A percentile compares a stretch with the other conserved stretches of the same genome.
Evolutionary conservation across 2,113 vertebrate species (phyloP).

Genomic region (Xiphophorus couchianus): DNA sequence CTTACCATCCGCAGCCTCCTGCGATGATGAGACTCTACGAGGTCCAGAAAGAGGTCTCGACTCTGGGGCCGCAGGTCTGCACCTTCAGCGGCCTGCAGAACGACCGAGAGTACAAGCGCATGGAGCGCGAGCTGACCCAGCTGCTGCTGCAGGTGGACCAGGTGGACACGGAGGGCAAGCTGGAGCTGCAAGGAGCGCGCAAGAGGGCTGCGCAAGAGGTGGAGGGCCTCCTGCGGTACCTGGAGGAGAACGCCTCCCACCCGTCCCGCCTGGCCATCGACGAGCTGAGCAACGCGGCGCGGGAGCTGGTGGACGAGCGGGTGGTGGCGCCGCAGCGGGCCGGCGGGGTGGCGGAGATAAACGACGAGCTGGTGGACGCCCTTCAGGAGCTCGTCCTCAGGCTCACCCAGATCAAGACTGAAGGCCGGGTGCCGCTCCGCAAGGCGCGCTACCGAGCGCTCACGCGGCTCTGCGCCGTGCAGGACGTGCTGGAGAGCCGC

Average conservation of each 20-base stretch:
- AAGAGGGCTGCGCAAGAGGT: constrained; percentile 91
- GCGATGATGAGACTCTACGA: constrained; percentile 89
- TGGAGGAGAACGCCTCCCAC: constrained; percentile 94
- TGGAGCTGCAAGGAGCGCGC: constrained; percentile 88
- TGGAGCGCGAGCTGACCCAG: constrained; percentile 88
- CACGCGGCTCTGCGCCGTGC: constrained; percentile 90
- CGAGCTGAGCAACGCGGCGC: constrained; percentile 86
- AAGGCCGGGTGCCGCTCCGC: constrained; percentile 88
- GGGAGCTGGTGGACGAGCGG: constrained; percentile 84
- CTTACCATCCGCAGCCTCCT: constrained; percentile 80
- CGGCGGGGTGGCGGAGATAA: constrained; percentile 78
- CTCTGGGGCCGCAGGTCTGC: constrained; percentile 89
- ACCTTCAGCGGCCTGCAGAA: constrained; percentile 89
- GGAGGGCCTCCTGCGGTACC: constrained; percentile 89
- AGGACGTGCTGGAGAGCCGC: constrained; percentile 90
- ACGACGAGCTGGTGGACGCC: constrained; percentile 89
- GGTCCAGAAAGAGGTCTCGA: constrained; percentile 88
- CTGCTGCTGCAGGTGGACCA: constrained; percentile 94
- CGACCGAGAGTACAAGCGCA: constrained; percentile 89
- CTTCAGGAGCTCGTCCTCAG: constrained; percentile 90
- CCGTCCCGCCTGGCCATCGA: constrained; percentile 88
- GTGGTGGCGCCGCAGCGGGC: constrained; percentile 84
- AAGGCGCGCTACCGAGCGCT: constrained; percentile 92
- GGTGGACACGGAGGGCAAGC: constrained; percentile 91
- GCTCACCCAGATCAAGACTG: constrained; percentile 94